These are phyloP conservation scores for Ophonus ardosiacus DNA, from an alignment of 2,888 invertebrate genomes.

Conservation along the genomic window DNA sequence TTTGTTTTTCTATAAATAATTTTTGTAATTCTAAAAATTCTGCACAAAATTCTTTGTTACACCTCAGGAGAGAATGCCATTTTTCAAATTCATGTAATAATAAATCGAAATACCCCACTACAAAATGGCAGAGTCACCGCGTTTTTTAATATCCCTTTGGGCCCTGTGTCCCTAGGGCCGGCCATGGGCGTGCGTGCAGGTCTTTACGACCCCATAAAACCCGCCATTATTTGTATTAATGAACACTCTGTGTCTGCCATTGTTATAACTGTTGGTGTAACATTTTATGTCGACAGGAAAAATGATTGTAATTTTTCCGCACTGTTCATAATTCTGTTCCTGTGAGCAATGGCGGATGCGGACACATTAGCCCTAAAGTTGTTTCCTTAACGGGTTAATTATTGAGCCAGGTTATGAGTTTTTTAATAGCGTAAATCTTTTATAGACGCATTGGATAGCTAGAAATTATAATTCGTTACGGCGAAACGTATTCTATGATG, in stretches of 20 bases:
- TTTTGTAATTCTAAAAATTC: no score
- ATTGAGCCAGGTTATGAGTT: neutral
- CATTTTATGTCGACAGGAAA: conserved; percentile 47
- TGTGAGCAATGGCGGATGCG: neutral
- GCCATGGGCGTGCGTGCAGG: conserved; percentile 59
- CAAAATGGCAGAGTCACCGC: neutral
- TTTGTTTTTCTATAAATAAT: no score
- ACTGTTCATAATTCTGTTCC: conserved; percentile 33
- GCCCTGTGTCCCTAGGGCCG: neutral
- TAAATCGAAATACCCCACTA: neutral
- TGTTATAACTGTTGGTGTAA: conserved; percentile 54
- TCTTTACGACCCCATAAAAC: conserved; percentile 61
- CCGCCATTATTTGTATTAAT: conserved; percentile 63
- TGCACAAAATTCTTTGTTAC: no score
- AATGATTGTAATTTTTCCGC: conserved; percentile 41
- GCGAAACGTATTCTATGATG: no score
- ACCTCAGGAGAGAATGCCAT: no score
- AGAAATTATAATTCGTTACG: no score
- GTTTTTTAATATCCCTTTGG: conserved; percentile 40
- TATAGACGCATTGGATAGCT: neutral
- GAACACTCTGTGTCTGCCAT: conserved; percentile 45
- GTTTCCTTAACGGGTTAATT: conserved; percentile 16
- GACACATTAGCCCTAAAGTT: neutral
- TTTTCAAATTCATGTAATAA: neutral
- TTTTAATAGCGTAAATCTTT: conserved; percentile 25